Conservation (phyloP, 2,888 invertebrate species). For the Coenonympha glycerion region DNA sequence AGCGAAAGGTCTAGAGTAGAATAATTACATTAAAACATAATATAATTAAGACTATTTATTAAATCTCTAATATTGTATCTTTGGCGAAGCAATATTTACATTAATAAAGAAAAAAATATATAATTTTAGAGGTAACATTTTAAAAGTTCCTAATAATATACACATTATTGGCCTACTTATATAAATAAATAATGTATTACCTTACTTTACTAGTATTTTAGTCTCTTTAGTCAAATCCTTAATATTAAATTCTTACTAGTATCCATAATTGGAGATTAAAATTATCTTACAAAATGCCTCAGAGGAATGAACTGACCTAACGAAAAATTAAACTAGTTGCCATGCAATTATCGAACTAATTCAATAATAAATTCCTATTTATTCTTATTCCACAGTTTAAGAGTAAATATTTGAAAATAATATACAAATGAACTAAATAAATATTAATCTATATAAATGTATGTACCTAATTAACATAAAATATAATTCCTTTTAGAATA, state of each 20-base stretch:
- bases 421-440: no score
- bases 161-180: constrained; percentile 24
- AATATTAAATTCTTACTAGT: constrained; percentile 12
- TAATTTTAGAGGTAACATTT: constrained; percentile 29
- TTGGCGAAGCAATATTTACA: constrained; percentile 66
- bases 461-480: no score
- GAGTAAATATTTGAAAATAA: no score
- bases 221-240: constrained; percentile 37
- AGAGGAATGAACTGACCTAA: not conserved
- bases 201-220: constrained; percentile 25
- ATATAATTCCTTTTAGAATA: no score
- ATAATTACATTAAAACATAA: constrained; percentile 30
- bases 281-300: not conserved
- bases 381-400: no score
- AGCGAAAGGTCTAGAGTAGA: not conserved
- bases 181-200: constrained; percentile 2
- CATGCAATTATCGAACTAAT: no score
- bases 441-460: no score
- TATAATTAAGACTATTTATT: constrained; percentile 35
- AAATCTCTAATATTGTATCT: constrained; percentile 39
- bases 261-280: not conserved
- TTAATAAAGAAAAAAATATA: constrained; percentile 24
- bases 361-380: not conserved
- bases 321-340: not conserved
- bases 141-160: constrained; percentile 31